Evolutionary conservation across 23 tunicate genomes (phyloP).

Genomic region (Botrylloides violaceus): DNA sequence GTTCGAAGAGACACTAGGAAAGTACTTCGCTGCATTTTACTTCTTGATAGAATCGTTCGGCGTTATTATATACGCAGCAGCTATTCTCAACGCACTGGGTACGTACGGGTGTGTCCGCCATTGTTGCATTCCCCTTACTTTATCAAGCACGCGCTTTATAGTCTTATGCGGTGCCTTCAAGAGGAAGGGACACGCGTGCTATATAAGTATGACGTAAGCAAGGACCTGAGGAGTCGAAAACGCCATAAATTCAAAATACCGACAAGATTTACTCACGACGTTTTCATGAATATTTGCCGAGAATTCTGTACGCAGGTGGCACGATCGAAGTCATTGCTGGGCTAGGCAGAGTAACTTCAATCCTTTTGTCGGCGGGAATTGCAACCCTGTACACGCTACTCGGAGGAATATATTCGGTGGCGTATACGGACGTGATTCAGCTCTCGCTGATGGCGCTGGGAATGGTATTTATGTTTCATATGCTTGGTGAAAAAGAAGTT

Average conservation of each 20-base stretch:
- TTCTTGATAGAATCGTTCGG: not conserved
- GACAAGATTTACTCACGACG: no score
- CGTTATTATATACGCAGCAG: not conserved
- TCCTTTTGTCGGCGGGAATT: not conserved
- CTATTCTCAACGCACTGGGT: constrained; percentile 1
- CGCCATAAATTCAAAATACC: no score
- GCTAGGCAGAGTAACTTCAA: not conserved
- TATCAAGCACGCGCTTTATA: no score
- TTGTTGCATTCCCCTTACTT: not conserved
- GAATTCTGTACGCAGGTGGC: not conserved
- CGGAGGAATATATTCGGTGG: constrained; percentile 13
- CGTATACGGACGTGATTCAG: constrained; percentile 10
- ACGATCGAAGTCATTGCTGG: constrained; percentile 3
- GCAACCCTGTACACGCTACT: not conserved
- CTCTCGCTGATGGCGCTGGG: not conserved
- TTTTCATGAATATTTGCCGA: no score
- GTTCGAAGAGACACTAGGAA: constrained; percentile 5
- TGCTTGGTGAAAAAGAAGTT: no score
- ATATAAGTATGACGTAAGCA: no score
- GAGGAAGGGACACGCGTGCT: no score
- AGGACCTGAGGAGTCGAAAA: no score
- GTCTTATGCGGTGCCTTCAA: no score
- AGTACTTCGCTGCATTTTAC: not conserved
- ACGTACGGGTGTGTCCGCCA: not conserved
- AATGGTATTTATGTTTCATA: not conserved